These are phyloP conservation scores for Cygnus atratus DNA, from an alignment of 2,113 vertebrate species.

Conservation along the genomic window DNA sequence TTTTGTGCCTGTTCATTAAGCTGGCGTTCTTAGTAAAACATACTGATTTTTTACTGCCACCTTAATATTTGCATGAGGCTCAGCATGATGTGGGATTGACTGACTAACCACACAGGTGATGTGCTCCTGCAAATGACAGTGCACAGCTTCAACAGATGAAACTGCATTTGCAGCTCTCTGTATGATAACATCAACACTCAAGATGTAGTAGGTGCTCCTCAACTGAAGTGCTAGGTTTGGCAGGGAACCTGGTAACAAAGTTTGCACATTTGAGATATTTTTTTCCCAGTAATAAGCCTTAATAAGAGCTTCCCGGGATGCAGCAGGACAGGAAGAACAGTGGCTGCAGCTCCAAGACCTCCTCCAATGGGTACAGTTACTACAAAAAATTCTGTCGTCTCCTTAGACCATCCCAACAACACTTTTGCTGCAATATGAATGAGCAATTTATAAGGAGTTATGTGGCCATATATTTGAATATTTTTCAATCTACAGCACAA, in stretches of 20 bases:
- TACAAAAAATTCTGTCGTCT: background rate
- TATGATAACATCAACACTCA: background rate
- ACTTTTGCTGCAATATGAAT: background rate
- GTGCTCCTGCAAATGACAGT: background rate
- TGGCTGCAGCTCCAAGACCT: background rate
- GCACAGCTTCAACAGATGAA: background rate
- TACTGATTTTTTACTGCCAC: background rate
- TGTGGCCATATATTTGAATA: fast-evolving
- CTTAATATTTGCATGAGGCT: background rate
- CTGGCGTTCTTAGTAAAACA: background rate
- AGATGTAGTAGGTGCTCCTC: background rate
- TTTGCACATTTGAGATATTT: background rate
- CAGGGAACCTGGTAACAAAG: background rate
- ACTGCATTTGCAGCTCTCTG: background rate
- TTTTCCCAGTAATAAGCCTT: background rate
- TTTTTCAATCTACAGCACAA: background rate
- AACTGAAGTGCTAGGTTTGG: background rate
- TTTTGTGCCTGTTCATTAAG: background rate
- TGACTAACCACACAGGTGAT: background rate
- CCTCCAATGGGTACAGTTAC: background rate
- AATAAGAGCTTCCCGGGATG: background rate
- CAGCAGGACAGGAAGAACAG: background rate
- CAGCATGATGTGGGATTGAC: background rate
- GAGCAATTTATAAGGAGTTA: background rate
- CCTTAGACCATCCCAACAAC: fast-evolving